phyloP scores from a whole-genome alignment of 2,888 invertebrate genomes.

The Nephrocerus scutellatus region DNA sequence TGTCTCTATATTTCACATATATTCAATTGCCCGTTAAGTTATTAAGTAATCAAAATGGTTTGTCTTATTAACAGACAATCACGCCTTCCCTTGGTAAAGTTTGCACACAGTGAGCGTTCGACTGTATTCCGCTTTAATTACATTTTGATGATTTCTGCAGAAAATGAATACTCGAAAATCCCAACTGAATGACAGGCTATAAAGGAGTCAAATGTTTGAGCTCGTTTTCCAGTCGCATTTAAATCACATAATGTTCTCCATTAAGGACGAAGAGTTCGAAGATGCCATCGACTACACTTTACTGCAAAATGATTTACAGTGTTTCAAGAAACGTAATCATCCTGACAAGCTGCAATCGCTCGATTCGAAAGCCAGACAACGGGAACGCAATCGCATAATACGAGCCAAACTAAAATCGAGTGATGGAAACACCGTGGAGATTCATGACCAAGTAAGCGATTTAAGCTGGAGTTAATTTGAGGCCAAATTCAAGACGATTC shows the following conservation, averaged over 20 bases:
- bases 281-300: conserved; percentile 14
- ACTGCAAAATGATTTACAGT: conserved; percentile 15
- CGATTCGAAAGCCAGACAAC: conserved; percentile 9
- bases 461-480: no score
- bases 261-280: conserved; percentile 21
- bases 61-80: no score
- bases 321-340: conserved; percentile 4
- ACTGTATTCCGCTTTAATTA: no score
- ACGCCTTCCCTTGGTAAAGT: no score
- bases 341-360: conserved; percentile 11
- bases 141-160: no score
- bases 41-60: no score
- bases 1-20: no score
- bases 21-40: no score
- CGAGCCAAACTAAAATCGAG: conserved; percentile 52
- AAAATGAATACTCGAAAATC: no score
- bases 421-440: conserved; percentile 55
- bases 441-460: conserved; percentile 49
- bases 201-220: neutral
- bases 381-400: conserved; percentile 31
- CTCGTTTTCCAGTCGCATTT: neutral
- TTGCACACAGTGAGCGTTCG: no score
- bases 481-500: no score
- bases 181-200: no score
- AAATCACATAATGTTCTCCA: conserved; percentile 9